Conservation (phyloP, 2,888 invertebrate genomes). For the Netelia fuscicornis region DNA sequence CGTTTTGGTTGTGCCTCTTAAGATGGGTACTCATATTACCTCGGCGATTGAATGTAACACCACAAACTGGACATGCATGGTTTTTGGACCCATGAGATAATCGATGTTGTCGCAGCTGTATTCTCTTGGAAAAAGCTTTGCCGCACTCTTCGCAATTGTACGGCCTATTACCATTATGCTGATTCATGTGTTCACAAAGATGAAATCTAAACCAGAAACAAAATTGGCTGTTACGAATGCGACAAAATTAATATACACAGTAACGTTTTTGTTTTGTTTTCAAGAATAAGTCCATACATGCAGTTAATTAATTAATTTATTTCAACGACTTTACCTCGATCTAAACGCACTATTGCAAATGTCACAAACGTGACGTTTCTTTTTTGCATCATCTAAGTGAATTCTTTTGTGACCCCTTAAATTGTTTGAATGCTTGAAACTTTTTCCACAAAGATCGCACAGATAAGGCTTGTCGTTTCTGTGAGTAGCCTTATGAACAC, state of each 20-base stretch:
- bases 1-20: constrained; percentile 78
- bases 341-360: constrained; percentile 85
- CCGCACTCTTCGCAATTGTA: constrained; percentile 84
- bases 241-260: not conserved
- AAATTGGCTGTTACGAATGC: not conserved
- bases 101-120: constrained; percentile 81
- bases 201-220: constrained; percentile 81
- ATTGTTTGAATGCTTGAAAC: constrained; percentile 82
- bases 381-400: constrained; percentile 79
- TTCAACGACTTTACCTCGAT: constrained; percentile 74
- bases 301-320: not conserved
- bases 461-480: constrained; percentile 79
- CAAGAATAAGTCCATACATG: not conserved
- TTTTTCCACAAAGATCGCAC: constrained; percentile 83
- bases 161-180: constrained; percentile 82
- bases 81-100: constrained; percentile 78
- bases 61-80: constrained; percentile 79
- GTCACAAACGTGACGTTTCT: constrained; percentile 83
- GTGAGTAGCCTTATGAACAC: constrained; percentile 81
- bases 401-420: constrained; percentile 81
- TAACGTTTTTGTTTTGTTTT: not conserved
- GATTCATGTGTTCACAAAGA: constrained; percentile 85
- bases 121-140: constrained; percentile 83
- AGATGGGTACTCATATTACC: constrained; percentile 82
- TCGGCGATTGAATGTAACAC: constrained; percentile 79